Percentiles rank a stretch among this genome's conserved stretches.
Evolutionary conservation across 2,888 invertebrate species (phyloP).

Genomic region (Lepeophtheirus nordmannii): DNA sequence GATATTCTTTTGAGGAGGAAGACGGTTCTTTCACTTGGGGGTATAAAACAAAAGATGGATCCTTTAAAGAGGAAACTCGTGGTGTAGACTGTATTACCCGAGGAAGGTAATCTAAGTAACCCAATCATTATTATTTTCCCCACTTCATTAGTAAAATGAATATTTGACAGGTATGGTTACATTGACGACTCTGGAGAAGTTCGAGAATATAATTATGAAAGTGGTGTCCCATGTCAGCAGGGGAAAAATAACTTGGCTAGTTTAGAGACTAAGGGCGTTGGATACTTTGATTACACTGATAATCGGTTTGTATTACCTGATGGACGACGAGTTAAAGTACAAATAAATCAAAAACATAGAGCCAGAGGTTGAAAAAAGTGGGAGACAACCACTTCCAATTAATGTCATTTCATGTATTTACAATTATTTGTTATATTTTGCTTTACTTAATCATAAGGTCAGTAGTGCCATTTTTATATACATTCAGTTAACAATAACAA

Average conservation of each 20-base stretch:
- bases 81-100: conserved; percentile 20
- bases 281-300: conserved; percentile 4
- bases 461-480: neutral
- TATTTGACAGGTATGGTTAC: conserved; percentile 17
- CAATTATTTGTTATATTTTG: too few species aligned
- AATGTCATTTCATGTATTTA: too few species aligned
- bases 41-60: conserved; percentile 16
- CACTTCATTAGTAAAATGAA: neutral
- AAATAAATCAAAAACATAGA: conserved; percentile 9
- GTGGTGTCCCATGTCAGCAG: conserved; percentile 14
- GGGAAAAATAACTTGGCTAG: neutral
- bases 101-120: conserved; percentile 13
- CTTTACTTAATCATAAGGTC: neutral
- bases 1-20: conserved; percentile 13
- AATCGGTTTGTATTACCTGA: conserved; percentile 11
- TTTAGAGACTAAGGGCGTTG: neutral
- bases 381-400: too few species aligned
- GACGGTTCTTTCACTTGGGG: conserved; percentile 23
- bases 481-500: neutral
- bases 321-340: conserved; percentile 7
- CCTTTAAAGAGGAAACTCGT: conserved; percentile 21
- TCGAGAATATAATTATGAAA: conserved; percentile 16
- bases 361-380: conserved; percentile 1
- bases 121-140: neutral
- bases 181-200: conserved; percentile 19